Evolutionary conservation across 2,888 invertebrate species (phyloP).

Genomic region (Chesias legatella): DNA sequence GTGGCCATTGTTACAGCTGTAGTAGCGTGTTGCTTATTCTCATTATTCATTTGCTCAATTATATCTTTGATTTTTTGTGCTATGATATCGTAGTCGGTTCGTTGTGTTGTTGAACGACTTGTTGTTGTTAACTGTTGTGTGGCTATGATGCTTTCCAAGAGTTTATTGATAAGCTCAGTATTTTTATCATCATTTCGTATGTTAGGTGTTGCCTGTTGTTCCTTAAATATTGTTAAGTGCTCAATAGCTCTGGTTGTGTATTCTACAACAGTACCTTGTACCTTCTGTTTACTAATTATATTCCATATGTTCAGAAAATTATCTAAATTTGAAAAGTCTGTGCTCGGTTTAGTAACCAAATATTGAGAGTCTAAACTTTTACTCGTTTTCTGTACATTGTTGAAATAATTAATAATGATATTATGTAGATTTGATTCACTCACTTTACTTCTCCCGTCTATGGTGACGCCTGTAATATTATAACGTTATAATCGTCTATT

Average conservation of each 20-base stretch:
- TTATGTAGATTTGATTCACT: slow-evolving; percentile 9
- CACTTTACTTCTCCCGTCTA: slow-evolving; percentile 8
- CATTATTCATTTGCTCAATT: slow-evolving; percentile 9
- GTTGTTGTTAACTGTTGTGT: slow-evolving; percentile 24
- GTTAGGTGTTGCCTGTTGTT: neutral
- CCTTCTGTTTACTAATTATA: slow-evolving; percentile 6
- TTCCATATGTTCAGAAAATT: slow-evolving; percentile 8
- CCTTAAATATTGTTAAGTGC: neutral
- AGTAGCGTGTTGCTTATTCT: neutral
- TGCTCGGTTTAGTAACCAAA: neutral
- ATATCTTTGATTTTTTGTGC: slow-evolving; percentile 27
- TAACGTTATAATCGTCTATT: too few relatives aligned
- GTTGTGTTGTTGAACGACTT: slow-evolving; percentile 17
- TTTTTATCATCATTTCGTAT: slow-evolving; percentile 9
- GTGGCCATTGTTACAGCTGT: neutral
- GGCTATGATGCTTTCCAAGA: slow-evolving; percentile 36
- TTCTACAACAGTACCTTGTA: neutral
- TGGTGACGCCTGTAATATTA: too few relatives aligned
- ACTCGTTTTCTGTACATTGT: slow-evolving; percentile 21
- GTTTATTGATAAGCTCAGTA: slow-evolving; percentile 34
- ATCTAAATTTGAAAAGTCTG: slow-evolving; percentile 1
- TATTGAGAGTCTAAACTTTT: slow-evolving; percentile 1
- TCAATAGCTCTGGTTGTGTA: slow-evolving; percentile 3
- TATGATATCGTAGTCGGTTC: slow-evolving; percentile 15
- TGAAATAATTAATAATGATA: slow-evolving; percentile 10